Conservation (phyloP, 2,888 invertebrate genomes). For the Anoplius nigerrimus region DNA sequence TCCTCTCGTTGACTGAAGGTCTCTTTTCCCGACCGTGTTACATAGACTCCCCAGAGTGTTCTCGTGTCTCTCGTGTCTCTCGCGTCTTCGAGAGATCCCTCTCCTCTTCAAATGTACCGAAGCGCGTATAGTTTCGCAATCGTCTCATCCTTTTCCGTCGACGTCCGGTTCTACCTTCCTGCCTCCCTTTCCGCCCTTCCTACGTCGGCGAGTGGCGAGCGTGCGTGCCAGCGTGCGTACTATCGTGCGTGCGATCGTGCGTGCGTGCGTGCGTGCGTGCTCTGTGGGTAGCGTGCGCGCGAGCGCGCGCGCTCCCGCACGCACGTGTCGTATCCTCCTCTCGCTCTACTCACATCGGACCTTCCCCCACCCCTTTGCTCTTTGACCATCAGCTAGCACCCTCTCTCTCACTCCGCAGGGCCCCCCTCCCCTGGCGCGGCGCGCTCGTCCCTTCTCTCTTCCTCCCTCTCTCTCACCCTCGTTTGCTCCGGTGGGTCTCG, state of each 20-base stretch:
- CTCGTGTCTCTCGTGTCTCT: slow-evolving; percentile 1
- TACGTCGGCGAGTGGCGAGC: too few species aligned
- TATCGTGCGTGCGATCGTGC: neutral
- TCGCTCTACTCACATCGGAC: neutral
- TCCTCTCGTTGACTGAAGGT: neutral
- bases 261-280: neutral
- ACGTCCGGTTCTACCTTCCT: too few species aligned
- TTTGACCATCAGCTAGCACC: neutral
- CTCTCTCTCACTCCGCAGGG: neutral
- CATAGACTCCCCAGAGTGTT: too few species aligned
- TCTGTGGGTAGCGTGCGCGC: too few species aligned
- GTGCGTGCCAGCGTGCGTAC: neutral
- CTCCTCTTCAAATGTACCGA: too few species aligned
- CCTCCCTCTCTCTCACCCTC: slow-evolving; percentile 9
- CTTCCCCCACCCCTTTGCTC: slow-evolving; percentile 1
- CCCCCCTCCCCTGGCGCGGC: neutral
- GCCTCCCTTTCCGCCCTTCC: too few species aligned
- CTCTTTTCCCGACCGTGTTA: neutral
- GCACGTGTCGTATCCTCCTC: neutral
- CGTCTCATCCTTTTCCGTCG: too few species aligned
- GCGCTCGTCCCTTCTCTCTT: neutral
- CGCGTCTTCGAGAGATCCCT: neutral
- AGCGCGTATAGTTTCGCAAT: too few species aligned
- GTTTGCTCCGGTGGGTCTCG: neutral
- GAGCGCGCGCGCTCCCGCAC: neutral